Base-by-base conservation (phyloP, 1,140 invertebrate species). In the Prorops nasuta region DNA sequence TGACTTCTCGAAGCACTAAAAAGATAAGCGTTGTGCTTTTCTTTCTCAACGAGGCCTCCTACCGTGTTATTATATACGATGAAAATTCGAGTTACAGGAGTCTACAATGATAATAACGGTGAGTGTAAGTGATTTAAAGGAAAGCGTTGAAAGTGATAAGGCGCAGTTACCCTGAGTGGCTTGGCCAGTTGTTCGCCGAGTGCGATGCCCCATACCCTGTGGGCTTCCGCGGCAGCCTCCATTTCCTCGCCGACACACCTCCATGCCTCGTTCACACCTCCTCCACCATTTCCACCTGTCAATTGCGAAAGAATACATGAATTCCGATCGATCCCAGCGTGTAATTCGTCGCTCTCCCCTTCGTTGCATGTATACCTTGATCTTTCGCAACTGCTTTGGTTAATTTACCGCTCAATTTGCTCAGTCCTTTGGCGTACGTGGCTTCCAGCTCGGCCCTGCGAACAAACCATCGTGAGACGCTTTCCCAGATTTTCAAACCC, bases 141-240 rank as follows among this genome's bases (percentile, higher is more conserved):
- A n/a, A n/a, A n/a, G n/a, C n/a, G n/a, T n/a, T n/a, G n/a, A n/a
- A n/a, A n/a, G n/a, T n/a, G n/a, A n/a, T n/a, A n/a, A n/a, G n/a
- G n/a, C n/a, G n/a, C n/a, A 63, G 58, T 63, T 53, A 73, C 71
- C 72, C 89, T 89, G 52, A 96, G 79, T 36, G 94, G 94, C 78
- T 94, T 94, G 9, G 91, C 89, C 35, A 96, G 82, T 70, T 96
- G 93, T 59, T 96, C 94, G 42, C 84, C 77, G 4, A 97, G 75
- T 14, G 89, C 83, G 45, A 81, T 80, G 44, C 89, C 87, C 72
- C 92, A 83, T 67, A 86, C 83, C 79, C 87, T 86, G 76, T 95
- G 93, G 31, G 90, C 84, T 68, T 95, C 92, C 17, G 91, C 89
- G 63, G 92, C 87, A 54, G 86, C 83, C 72, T 96, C 93, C 85